Conservation (phyloP, 2,797 vertebrate species). For the Glyptemys insculpta region DNA sequence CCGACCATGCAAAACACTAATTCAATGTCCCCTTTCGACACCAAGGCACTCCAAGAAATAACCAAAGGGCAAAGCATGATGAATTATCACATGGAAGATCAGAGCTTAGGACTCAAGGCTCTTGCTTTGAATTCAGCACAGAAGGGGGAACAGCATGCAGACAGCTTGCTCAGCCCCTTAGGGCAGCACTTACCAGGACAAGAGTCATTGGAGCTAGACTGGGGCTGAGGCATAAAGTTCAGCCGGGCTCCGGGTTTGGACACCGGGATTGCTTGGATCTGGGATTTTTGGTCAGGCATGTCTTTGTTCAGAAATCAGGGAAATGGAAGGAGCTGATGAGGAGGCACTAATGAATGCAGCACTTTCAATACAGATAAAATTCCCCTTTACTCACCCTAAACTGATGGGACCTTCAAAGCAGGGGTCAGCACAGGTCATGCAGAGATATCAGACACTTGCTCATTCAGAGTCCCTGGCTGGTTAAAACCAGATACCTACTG, state of each 20-base stretch:
- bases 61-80: background rate
- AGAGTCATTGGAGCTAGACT: background rate
- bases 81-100: background rate
- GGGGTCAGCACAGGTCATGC: accelerated
- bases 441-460: background rate
- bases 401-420: accelerated
- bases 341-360: background rate
- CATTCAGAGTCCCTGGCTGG: background rate
- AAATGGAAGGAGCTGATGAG: accelerated
- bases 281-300: background rate
- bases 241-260: background rate
- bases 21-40: background rate
- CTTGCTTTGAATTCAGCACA: background rate
- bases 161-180: background rate
- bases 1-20: background rate
- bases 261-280: background rate
- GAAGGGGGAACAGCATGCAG: background rate
- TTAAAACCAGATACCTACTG: background rate
- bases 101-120: background rate
- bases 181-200: background rate
- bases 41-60: background rate
- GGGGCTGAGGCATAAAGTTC: background rate
- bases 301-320: background rate
- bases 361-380: background rate
- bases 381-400: background rate